phyloP scores from a whole-genome alignment of 1,140 invertebrate genomes.

The Batillaria attramentaria region DNA sequence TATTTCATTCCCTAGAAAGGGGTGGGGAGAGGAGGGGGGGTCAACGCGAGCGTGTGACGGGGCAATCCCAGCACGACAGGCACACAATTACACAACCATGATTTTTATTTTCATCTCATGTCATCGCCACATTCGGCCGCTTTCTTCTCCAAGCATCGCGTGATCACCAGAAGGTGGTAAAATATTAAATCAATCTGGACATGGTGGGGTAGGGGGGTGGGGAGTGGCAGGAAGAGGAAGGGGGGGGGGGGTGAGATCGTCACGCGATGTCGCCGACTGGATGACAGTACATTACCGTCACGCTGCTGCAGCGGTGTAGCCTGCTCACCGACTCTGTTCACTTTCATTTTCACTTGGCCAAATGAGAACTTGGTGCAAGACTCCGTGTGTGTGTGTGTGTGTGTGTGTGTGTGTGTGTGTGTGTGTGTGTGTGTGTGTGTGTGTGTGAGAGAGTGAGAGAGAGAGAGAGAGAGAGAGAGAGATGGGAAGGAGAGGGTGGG shows the following conservation, averaged over 20 bases:
- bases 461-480: background rate
- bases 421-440: slow-evolving; percentile 6
- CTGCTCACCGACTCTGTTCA: background rate
- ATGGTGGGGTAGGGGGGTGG: background rate
- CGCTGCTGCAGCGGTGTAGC: background rate
- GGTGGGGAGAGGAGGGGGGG: background rate
- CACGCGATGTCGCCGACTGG: background rate
- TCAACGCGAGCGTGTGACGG: background rate
- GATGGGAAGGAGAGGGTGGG: background rate
- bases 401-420: background rate
- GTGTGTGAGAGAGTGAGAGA: background rate
- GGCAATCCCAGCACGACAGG: background rate
- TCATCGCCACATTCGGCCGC: background rate
- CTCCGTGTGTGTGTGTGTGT: background rate
- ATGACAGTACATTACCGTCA: background rate
- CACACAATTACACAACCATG: too few species aligned
- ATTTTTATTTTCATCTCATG: background rate
- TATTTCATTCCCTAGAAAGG: background rate
- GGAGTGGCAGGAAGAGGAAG: background rate
- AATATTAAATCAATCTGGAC: background rate
- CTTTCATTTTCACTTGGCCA: background rate
- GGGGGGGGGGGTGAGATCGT: background rate
- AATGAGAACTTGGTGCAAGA: background rate
- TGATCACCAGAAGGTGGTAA: background rate
- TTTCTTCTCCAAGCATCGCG: background rate